These are phyloP conservation scores for Blera fallax DNA, from an alignment of 2,888 invertebrate genomes.

Conservation along the genomic window DNA sequence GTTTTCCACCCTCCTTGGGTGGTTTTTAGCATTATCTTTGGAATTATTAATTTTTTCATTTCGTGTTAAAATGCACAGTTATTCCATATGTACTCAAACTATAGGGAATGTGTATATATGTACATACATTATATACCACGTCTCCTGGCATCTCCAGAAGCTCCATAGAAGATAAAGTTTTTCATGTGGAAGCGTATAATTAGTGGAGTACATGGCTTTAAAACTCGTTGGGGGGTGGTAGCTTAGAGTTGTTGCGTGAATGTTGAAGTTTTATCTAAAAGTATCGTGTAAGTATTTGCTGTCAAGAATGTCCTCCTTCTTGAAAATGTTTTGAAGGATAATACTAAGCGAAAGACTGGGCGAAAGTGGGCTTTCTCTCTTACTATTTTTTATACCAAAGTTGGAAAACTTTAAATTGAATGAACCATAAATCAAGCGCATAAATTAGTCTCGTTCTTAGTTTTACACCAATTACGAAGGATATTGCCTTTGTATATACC, in stretches of 20 bases:
- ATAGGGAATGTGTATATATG: not conserved
- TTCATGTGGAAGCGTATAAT: slow-evolving; percentile 40
- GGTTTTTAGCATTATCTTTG: not conserved
- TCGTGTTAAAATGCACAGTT: not conserved
- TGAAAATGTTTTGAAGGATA: not conserved
- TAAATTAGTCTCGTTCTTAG: not conserved
- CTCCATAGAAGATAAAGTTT: slow-evolving; percentile 7
- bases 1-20: not conserved
- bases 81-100: too few species aligned
- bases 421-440: not conserved
- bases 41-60: slow-evolving; percentile 23
- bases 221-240: not conserved
- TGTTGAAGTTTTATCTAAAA: not conserved
- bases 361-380: not conserved
- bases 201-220: slow-evolving; percentile 6
- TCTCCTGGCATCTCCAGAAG: not conserved
- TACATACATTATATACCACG: not conserved
- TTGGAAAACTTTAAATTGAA: not conserved
- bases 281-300: not conserved
- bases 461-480: not conserved
- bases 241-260: not conserved
- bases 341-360: not conserved
- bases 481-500: not conserved
- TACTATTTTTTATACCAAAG: not conserved
- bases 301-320: not conserved